Percentiles rank a stretch among this genome's conserved stretches.
phyloP scores from a whole-genome alignment of 2,113 vertebrate genomes.

The Cyanoderma ruficeps region DNA sequence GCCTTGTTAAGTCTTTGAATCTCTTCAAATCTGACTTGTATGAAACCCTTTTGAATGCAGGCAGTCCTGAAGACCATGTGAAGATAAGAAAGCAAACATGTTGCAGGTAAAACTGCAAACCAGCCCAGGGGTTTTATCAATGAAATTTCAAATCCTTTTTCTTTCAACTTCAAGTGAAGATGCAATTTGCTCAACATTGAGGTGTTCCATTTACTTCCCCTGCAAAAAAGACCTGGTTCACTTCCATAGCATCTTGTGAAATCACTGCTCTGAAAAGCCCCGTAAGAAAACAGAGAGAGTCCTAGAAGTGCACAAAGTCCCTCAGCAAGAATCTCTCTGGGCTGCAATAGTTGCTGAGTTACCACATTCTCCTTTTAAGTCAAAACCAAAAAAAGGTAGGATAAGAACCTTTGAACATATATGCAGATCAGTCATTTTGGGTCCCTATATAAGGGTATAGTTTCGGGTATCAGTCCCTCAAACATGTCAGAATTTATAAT shows the following conservation, averaged over 20 bases:
- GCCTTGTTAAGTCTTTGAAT: neutral
- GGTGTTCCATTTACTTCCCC: neutral
- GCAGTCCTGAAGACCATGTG: neutral
- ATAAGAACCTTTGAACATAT: neutral
- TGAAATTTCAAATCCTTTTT: neutral
- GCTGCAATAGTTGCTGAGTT: neutral
- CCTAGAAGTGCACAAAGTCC: neutral
- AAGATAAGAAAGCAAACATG: neutral
- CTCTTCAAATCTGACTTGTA: neutral
- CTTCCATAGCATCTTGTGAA: neutral
- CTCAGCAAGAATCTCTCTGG: neutral
- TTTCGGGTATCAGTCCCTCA: neutral
- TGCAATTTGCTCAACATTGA: neutral
- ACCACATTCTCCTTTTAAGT: neutral
- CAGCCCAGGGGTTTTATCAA: neutral
- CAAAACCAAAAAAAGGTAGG: neutral
- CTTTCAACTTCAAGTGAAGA: neutral
- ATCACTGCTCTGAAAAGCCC: neutral
- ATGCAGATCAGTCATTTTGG: neutral
- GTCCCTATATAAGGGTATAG: neutral
- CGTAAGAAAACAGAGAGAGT: accelerated
- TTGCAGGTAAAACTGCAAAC: neutral
- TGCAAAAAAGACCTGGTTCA: neutral
- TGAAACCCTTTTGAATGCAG: neutral
- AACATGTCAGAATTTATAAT: neutral